These are phyloP conservation scores for Salvator merianae DNA, from an alignment of 2,113 vertebrate genomes.

Conservation along the genomic window DNA sequence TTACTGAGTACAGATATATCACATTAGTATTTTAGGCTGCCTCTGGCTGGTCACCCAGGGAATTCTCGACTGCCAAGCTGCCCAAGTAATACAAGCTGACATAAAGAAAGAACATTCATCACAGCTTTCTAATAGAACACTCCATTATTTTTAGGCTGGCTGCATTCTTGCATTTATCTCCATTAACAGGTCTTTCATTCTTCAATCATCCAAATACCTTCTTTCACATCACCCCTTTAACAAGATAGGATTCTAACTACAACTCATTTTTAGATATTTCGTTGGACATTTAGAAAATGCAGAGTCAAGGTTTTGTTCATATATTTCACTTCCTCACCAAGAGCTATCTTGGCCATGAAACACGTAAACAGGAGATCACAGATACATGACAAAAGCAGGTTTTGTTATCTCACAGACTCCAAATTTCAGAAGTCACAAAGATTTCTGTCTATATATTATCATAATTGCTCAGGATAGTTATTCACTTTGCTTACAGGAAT, in stretches of 20 bases:
- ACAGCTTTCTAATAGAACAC: constrained; percentile 6
- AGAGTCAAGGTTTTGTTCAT: not conserved
- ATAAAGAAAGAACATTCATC: constrained; percentile 1
- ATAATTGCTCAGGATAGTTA: not conserved
- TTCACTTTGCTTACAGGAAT: not conserved
- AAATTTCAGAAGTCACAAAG: not conserved
- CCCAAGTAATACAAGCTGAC: not conserved
- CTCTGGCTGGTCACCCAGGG: not conserved
- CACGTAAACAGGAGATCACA: not conserved
- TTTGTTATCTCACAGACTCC: not conserved
- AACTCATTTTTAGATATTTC: not conserved
- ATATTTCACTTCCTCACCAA: not conserved
- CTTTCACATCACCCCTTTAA: not conserved
- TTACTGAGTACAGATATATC: not conserved
- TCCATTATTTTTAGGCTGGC: not conserved
- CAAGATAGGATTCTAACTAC: not conserved
- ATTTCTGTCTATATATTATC: not conserved
- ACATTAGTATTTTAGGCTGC: not conserved
- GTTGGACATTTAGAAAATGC: not conserved
- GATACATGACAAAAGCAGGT: not conserved
- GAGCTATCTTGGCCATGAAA: not conserved
- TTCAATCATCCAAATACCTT: not conserved
- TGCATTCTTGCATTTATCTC: not conserved
- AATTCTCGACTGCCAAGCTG: not conserved
- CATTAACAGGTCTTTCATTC: constrained; percentile 3